These are phyloP conservation scores for Rhagoletis pomonella DNA, from an alignment of 1,140 invertebrate genomes.

Conservation along the genomic window DNA sequence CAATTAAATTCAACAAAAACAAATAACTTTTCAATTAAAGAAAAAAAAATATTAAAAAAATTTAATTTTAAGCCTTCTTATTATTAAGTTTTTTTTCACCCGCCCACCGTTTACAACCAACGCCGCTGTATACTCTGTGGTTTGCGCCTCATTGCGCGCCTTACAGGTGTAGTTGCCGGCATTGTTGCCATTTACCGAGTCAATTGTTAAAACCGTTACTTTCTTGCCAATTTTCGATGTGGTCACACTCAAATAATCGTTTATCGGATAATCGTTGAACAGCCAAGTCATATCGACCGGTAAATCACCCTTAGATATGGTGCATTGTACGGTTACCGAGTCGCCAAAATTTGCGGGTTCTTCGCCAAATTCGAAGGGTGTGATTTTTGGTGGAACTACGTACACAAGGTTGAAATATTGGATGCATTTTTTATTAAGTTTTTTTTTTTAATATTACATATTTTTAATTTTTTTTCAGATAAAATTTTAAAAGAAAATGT, in stretches of 20 bases:
- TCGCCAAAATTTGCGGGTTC: constrained; percentile 83
- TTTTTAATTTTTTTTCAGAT: too few species aligned
- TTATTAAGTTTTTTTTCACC: neutral
- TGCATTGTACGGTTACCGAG: constrained; percentile 80
- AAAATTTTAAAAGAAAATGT: too few species aligned
- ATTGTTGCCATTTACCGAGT: constrained; percentile 82
- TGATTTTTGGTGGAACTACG: constrained; percentile 80
- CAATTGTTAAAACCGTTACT: constrained; percentile 84
- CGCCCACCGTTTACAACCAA: constrained; percentile 85
- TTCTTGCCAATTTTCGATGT: constrained; percentile 84
- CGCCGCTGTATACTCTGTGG: constrained; percentile 80
- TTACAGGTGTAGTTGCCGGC: constrained; percentile 86
- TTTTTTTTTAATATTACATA: too few species aligned
- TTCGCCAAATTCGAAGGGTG: constrained; percentile 80
- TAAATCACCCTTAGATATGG: constrained; percentile 82
- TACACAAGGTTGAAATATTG: neutral
- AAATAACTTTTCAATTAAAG: neutral
- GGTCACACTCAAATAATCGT: constrained; percentile 80
- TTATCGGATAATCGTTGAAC: constrained; percentile 79
- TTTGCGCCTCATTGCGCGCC: constrained; percentile 84
- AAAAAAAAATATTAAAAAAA: constrained; percentile 54
- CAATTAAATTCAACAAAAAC: too few species aligned
- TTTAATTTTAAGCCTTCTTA: neutral
- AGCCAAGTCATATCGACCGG: constrained; percentile 82
- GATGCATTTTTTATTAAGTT: neutral